Evolutionary conservation across 2,113 vertebrate species (phyloP), one percentile per base, ranked within the genome.

Genomic region (Machaerirhynchus nigripectus): DNA sequence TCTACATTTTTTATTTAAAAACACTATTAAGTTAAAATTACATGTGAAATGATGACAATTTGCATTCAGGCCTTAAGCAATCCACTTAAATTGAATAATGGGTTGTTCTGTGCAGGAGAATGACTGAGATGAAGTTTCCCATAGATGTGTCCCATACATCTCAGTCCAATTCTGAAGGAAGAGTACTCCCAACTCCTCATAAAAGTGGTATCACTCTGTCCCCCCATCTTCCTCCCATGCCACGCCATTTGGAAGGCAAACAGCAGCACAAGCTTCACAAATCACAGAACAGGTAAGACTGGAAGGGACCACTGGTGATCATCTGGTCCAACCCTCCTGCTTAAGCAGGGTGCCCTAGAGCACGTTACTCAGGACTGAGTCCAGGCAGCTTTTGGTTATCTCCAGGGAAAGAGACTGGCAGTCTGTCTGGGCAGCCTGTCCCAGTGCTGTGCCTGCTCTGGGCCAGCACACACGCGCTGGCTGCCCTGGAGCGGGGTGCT

Each of bases 401-500:
- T 75, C 20, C 68, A 10, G 37, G 33, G 22, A 69, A 61, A 30
- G 61, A 39, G 23, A 27, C 11, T 33, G 0, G 0, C 28, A 30
- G 53, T 14, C 19, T 13, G 27, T 33, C 61, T 35, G 42, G 42
- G 50, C 76, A 57, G 68, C 15, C 31, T 40, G 59, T 42, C 14
- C 67, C 4, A 23, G 26, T 11, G 63, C 53, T 39, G 37, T 82
- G 23, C 60, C 46, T 15, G 13, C 6, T 40, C 20, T 42, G 40
- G 31, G 55, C 37, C 13, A 7, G 28, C 75, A 42, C 52, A 31
- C 31, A 3, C 6, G 8, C 33, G 37, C 37, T 14, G n/a, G 9
- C 21, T 35, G 37, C 52, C 14, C 0, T 17, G n/a, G 57, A 31
- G 26, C 0, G 0, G 24, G 14, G 42, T 27, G 55, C 56, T 50